These are phyloP conservation scores for Platanista minor DNA, from an alignment of 2,113 vertebrate genomes.

Conservation along the genomic window DNA sequence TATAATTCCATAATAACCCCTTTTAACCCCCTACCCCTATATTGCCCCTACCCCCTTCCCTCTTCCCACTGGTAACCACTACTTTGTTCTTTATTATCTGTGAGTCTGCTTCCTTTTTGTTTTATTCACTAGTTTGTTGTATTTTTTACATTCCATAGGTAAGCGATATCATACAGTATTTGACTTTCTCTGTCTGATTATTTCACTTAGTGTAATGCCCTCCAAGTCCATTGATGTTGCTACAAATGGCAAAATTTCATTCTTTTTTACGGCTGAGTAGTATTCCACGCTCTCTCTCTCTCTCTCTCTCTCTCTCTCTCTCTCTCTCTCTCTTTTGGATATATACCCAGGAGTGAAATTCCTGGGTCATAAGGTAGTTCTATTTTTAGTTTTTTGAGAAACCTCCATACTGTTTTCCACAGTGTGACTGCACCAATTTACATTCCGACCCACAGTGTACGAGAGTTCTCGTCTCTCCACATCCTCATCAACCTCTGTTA, in stretches of 20 bases:
- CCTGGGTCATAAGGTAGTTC: no score
- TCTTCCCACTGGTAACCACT: background rate
- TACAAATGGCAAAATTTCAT: background rate
- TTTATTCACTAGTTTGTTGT: background rate
- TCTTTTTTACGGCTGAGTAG: background rate
- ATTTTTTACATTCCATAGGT: background rate
- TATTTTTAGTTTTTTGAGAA: no score
- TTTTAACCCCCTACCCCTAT: background rate
- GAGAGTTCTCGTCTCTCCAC: background rate
- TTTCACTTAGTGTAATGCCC: background rate
- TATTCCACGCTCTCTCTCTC: background rate
- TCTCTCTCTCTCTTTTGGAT: no score
- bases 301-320: no score
- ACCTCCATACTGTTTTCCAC: no score
- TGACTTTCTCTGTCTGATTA: background rate
- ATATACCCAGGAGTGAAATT: no score
- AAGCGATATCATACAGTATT: background rate
- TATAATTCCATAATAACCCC: background rate
- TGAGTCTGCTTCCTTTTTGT: background rate
- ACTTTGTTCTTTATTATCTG: background rate
- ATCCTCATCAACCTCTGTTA: background rate
- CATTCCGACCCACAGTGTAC: no score
- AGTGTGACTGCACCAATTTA: no score
- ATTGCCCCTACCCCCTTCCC: background rate
- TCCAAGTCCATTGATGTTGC: background rate